Evolutionary conservation across 2,113 vertebrate species (phyloP).

Genomic region (Vulpes vulpes): DNA sequence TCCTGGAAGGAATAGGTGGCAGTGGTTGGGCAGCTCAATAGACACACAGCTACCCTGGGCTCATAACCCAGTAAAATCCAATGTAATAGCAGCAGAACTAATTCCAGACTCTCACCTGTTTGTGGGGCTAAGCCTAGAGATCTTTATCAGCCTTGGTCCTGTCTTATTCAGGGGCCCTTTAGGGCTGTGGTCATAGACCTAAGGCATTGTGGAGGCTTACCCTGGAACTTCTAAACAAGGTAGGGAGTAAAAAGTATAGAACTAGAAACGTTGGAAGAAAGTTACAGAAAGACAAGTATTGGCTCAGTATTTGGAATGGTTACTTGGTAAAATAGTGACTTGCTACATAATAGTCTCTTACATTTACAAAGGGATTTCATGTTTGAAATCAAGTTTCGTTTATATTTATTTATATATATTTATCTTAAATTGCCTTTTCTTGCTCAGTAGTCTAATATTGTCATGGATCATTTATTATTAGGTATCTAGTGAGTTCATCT

Average conservation of each 20-base stretch:
- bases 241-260: not conserved
- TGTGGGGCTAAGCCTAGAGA: not conserved
- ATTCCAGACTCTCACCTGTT: not conserved
- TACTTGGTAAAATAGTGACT: not conserved
- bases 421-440: not conserved
- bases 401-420: not conserved
- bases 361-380: constrained; percentile 1
- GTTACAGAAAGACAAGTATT: not conserved
- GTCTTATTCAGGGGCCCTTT: not conserved
- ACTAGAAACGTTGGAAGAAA: not conserved
- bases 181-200: not conserved
- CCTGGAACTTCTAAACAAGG: not conserved
- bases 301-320: not conserved
- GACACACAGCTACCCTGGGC: not conserved
- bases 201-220: not conserved
- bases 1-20: not conserved
- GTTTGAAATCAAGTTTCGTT: not conserved
- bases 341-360: not conserved
- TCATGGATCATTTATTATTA: constrained; percentile 13
- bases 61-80: not conserved
- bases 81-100: not conserved
- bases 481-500: constrained; percentile 36
- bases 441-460: not conserved
- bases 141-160: not conserved
- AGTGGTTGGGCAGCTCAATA: not conserved